Evolutionary conservation across 2,797 vertebrate species (phyloP).

Genomic region (Gymnothorax javanicus): DNA sequence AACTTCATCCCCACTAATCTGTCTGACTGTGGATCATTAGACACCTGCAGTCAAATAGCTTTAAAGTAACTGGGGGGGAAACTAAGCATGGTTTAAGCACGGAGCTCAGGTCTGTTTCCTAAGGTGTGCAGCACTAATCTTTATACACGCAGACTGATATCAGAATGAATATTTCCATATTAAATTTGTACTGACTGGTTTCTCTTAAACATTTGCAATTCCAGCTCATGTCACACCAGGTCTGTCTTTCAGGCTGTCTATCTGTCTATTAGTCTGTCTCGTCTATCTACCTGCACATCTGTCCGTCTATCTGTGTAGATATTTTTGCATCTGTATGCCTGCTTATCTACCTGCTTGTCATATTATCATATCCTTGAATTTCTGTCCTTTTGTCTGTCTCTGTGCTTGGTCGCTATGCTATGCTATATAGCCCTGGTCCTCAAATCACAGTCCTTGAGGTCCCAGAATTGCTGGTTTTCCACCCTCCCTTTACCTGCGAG

Average conservation of each 20-base stretch:
- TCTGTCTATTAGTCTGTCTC: neutral
- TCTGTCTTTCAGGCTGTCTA: neutral
- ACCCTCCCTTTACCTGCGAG: no score
- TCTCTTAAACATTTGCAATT: neutral
- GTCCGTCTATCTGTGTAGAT: neutral
- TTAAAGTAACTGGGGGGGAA: neutral
- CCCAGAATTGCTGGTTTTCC: no score
- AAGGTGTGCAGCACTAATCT: conserved; percentile 1
- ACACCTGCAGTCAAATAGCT: conserved; percentile 25
- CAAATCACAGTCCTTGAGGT: no score
- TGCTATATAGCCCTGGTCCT: no score
- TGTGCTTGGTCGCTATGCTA: neutral
- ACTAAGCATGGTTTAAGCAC: neutral
- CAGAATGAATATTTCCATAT: neutral
- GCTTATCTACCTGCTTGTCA: no score
- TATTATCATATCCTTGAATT: no score
- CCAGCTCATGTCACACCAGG: neutral
- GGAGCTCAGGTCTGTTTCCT: conserved; percentile 11
- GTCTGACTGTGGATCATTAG: conserved; percentile 24
- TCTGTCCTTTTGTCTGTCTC: neutral
- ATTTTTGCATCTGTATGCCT: no score
- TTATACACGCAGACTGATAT: neutral
- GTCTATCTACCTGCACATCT: neutral
- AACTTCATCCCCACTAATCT: conserved; percentile 29
- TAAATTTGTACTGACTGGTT: neutral